Conservation (phyloP, 2,888 invertebrate genomes). For the Azorinus chamasolen region DNA sequence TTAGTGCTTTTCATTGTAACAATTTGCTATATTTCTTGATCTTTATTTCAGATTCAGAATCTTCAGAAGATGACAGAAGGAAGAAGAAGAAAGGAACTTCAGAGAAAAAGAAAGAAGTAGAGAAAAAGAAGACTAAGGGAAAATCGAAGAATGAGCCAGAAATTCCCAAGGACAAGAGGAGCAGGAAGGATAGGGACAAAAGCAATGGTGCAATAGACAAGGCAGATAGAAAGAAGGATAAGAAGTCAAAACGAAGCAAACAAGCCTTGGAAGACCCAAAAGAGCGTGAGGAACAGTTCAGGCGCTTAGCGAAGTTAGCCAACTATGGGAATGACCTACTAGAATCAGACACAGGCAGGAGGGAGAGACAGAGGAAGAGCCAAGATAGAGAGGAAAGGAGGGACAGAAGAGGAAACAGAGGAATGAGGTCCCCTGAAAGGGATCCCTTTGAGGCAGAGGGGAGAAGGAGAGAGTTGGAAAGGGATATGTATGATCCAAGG, state of each 20-base stretch:
- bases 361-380: slow-evolving; percentile 32
- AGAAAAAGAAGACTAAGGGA: slow-evolving; percentile 27
- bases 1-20: too few species aligned
- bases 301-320: slow-evolving; percentile 44
- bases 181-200: slow-evolving; percentile 10
- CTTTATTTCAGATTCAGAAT: slow-evolving; percentile 39
- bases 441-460: not conserved
- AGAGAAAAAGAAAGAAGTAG: slow-evolving; percentile 16
- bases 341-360: slow-evolving; percentile 1
- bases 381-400: slow-evolving; percentile 18
- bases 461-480: slow-evolving; percentile 5
- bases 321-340: slow-evolving; percentile 42
- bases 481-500: not conserved
- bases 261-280: slow-evolving; percentile 25
- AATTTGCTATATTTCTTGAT: too few species aligned
- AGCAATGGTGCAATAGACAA: slow-evolving; percentile 21
- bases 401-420: slow-evolving; percentile 15
- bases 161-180: not conserved
- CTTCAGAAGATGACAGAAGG: slow-evolving; percentile 67
- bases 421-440: slow-evolving; percentile 1
- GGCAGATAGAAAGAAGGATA: slow-evolving; percentile 27
- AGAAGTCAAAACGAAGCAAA: slow-evolving; percentile 29
- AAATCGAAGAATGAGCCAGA: slow-evolving; percentile 11
- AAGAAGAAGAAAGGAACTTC: slow-evolving; percentile 31
- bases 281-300: slow-evolving; percentile 50